phyloP scores from a whole-genome alignment of 1,140 invertebrate genomes.

The Leptinotarsa undecemlineata region DNA sequence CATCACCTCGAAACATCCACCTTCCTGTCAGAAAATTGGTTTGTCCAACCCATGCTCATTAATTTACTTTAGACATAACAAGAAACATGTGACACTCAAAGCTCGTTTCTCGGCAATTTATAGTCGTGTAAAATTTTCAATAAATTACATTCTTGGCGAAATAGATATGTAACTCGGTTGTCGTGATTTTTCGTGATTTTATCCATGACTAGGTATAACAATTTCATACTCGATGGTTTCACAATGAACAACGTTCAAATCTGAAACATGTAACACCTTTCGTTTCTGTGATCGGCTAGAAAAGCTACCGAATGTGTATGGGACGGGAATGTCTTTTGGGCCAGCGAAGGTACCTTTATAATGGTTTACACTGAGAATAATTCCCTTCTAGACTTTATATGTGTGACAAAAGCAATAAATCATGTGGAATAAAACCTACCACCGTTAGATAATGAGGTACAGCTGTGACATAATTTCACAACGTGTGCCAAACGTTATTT shows the following conservation, averaged over 20 bases:
- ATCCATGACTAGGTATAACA: not conserved
- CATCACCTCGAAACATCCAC: conserved; percentile 1
- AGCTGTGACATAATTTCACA: not conserved
- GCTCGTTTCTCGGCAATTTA: conserved; percentile 12
- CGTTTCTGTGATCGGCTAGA: not conserved
- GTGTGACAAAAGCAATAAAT: conserved; percentile 10
- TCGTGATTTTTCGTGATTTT: not conserved
- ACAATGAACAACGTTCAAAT: not conserved
- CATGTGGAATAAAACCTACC: conserved; percentile 4
- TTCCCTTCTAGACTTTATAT: not conserved
- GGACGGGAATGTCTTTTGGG: not conserved
- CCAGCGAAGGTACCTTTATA: not conserved
- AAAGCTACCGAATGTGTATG: not conserved
- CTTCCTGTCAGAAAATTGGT: conserved; percentile 15
- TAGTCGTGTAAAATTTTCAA: conserved; percentile 16
- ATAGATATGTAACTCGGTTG: conserved; percentile 12
- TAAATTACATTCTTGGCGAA: conserved; percentile 13
- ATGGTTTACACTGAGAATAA: conserved; percentile 10
- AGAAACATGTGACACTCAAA: conserved; percentile 18
- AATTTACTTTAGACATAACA: conserved; percentile 16
- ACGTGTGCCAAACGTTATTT: not conserved
- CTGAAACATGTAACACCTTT: not conserved
- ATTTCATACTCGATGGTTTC: not conserved
- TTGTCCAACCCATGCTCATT: conserved; percentile 23
- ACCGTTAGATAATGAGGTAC: conserved; percentile 7